Base-by-base conservation (phyloP, 2,113 vertebrate genomes). In the Orycteropus afer region DNA sequence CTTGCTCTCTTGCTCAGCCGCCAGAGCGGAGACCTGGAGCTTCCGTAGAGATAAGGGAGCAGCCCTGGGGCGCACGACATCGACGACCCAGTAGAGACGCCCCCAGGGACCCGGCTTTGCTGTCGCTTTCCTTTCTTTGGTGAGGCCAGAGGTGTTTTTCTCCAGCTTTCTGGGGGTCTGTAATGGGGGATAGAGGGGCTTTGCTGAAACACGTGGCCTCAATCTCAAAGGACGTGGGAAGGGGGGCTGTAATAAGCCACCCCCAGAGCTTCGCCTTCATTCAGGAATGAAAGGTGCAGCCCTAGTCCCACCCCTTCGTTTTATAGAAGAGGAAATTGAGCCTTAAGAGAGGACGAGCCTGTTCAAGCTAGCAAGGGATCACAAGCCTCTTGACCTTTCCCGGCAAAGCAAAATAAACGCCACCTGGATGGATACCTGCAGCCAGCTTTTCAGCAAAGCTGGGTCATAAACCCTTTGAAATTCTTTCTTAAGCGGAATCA, bases 371-470 rank as follows among this genome's bases (percentile, higher is more conserved):
- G 63, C 49, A 2, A 61, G 63, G 55, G 63, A 17, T 49, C 7
- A 6, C 32, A 13, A 74, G 29, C 27, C 45, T n/a, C 47, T 29
- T 6, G 22, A 55, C 47, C 22, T 49, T 3, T 2, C 23, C 6
- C 0, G 29, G 1, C 6, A 42, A 55, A 20, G 73, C 84, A 80
- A 89, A 93, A 73, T 40, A 71, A 78, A 63, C 42, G 53, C n/a
- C 57, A 27, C 40, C 81, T 29, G 81, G 86, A 92, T 29, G 81
- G 86, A 92, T 77, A 53, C 84, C 40, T 32, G 59, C 37, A 1
- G 13, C 55, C n/a, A 13, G 25, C 85, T 65, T 86, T 84, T 83
- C 65, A 51, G 93, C 65, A 67, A 87, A 90, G 84, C 67, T 5
- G 55, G 18, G 5, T 27, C 47, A 42, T 63, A 86, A 88, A 65